Evolutionary conservation across 2,113 vertebrate species (phyloP).

Genomic region (Petromus typicus): DNA sequence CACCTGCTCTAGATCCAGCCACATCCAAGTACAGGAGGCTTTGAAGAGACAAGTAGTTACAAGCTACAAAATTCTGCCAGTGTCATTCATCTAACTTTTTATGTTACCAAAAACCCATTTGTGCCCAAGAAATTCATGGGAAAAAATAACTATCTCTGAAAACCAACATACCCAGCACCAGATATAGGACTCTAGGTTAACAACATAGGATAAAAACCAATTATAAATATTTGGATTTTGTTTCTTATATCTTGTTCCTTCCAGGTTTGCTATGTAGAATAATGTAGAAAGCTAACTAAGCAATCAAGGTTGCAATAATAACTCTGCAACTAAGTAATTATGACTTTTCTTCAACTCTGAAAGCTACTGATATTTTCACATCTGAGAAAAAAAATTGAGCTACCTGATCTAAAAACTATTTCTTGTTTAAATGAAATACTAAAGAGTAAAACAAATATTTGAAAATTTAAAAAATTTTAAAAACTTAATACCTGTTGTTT

Average conservation of each 20-base stretch:
- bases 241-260: background rate
- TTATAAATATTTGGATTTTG: background rate
- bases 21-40: too few species aligned
- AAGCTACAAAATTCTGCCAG: background rate
- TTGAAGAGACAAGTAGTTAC: too few species aligned
- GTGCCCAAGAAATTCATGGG: background rate
- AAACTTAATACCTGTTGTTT: background rate
- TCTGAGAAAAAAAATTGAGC: background rate
- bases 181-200: background rate
- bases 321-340: background rate
- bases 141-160: background rate
- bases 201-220: background rate
- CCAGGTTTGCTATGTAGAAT: background rate
- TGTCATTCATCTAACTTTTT: background rate
- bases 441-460: background rate
- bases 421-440: background rate
- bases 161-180: background rate
- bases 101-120: background rate
- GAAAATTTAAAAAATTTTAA: background rate
- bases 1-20: too few species aligned
- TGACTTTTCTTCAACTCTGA: background rate
- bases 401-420: background rate
- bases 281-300: constrained; percentile 40
- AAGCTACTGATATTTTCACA: background rate
- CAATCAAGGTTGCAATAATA: background rate